Percentiles rank a stretch among this genome's conserved stretches.
Evolutionary conservation across 2,113 vertebrate genomes (phyloP).

Genomic region (Pygoscelis adeliae): DNA sequence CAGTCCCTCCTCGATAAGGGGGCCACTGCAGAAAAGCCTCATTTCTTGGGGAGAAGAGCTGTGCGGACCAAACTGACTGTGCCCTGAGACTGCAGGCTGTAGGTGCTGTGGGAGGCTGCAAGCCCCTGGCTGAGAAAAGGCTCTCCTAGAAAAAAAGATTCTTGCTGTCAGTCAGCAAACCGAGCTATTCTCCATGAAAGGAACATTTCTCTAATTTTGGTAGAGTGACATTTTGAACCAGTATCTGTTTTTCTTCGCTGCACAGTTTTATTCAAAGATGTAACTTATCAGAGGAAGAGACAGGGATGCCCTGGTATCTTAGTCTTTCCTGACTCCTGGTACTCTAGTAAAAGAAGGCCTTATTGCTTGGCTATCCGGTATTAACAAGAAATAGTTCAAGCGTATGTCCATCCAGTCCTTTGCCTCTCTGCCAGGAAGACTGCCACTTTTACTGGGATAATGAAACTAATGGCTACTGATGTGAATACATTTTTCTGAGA

Average conservation of each 20-base stretch:
- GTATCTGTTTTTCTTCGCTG: neutral
- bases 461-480: neutral
- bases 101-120: rapidly evolving
- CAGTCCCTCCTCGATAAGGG: rapidly evolving
- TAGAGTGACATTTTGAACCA: neutral
- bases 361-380: neutral
- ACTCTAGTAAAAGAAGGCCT: neutral
- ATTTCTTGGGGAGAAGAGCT: neutral
- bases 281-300: neutral
- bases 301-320: neutral
- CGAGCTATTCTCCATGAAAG: neutral
- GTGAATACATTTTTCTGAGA: neutral
- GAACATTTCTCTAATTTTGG: neutral
- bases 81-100: neutral
- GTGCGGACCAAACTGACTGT: neutral
- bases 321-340: neutral
- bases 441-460: neutral
- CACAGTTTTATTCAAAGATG: neutral
- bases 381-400: neutral
- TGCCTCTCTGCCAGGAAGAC: neutral
- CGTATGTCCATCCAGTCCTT: neutral
- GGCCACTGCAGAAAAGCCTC: neutral
- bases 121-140: neutral
- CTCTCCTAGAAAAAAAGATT: neutral
- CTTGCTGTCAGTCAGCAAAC: neutral